A percentile compares a stretch with the other conserved stretches of the same genome.
Conservation (phyloP, 1,140 invertebrate genomes). For the Trichogramma pretiosum region DNA sequence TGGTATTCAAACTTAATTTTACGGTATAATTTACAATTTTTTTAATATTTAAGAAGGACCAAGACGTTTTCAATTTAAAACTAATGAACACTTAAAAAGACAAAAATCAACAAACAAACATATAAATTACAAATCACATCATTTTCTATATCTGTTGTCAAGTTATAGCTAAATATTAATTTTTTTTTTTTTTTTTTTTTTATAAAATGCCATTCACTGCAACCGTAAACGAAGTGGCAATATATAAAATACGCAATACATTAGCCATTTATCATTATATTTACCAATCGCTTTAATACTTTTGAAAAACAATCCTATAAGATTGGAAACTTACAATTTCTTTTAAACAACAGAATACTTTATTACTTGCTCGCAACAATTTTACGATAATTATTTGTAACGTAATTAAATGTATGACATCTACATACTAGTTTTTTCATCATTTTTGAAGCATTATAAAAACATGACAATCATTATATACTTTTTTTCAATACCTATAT, state of each 20-base stretch:
- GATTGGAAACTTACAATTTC: slow-evolving; percentile 7
- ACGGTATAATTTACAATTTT: too few species aligned
- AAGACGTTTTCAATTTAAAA: slow-evolving; percentile 14
- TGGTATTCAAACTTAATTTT: too few species aligned
- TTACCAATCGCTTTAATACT: slow-evolving; percentile 1
- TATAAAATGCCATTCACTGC: slow-evolving; percentile 12
- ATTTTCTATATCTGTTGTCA: slow-evolving; percentile 9
- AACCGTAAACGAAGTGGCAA: slow-evolving; percentile 9
- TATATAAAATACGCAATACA: slow-evolving; percentile 12
- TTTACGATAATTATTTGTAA: slow-evolving; percentile 14
- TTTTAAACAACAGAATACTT: slow-evolving; percentile 11
- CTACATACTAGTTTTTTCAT: slow-evolving; percentile 12
- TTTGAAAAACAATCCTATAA: neutral
- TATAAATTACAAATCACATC: slow-evolving; percentile 14
- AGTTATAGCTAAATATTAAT: slow-evolving; percentile 7
- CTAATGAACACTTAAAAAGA: slow-evolving; percentile 9
- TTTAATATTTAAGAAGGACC: slow-evolving; percentile 1
- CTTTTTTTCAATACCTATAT: slow-evolving; percentile 12
- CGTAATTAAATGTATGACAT: slow-evolving; percentile 7
- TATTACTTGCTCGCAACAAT: slow-evolving; percentile 10
- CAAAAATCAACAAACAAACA: slow-evolving; percentile 12
- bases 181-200: slow-evolving; percentile 6
- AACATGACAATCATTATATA: slow-evolving; percentile 12
- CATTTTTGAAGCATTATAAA: slow-evolving; percentile 13
- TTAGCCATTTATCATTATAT: slow-evolving; percentile 4